These are phyloP conservation scores for Drosophila biarmipes DNA, from an alignment of 1,140 invertebrate genomes.

Conservation along the genomic window DNA sequence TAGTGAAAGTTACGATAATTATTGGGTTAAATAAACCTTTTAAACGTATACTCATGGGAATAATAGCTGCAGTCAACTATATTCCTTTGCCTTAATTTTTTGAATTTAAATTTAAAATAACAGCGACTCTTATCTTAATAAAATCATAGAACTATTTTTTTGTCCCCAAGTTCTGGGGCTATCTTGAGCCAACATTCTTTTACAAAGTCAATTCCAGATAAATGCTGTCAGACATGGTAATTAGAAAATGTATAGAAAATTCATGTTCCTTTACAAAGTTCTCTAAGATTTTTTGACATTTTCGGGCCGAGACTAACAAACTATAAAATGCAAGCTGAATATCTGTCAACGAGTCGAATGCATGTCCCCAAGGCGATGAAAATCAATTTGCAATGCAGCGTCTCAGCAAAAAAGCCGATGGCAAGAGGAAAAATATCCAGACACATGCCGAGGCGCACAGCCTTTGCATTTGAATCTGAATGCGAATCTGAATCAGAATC, in stretches of 20 bases:
- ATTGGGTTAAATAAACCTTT: background rate
- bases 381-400: slow-evolving; percentile 72
- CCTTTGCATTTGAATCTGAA: slow-evolving; percentile 37
- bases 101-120: background rate
- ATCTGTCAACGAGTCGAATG: slow-evolving; percentile 55
- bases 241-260: background rate
- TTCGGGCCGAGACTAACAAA: slow-evolving; percentile 17
- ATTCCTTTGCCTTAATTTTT: background rate
- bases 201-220: background rate
- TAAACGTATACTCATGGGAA: slow-evolving; percentile 3
- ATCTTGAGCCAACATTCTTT: background rate
- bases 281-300: slow-evolving; percentile 3
- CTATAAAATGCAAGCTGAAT: slow-evolving; percentile 15
- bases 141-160: too few species aligned
- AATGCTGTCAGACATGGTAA: background rate
- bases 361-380: slow-evolving; percentile 62
- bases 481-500: slow-evolving; percentile 16
- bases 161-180: background rate
- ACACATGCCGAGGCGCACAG: slow-evolving; percentile 65
- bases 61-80: background rate
- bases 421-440: slow-evolving; percentile 42
- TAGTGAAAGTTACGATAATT: slow-evolving; percentile 3
- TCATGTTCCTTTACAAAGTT: background rate
- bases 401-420: slow-evolving; percentile 13
- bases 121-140: background rate